Evolutionary conservation across 2,797 vertebrate species (phyloP).

Genomic region (Cryptoblepharus egeriae): DNA sequence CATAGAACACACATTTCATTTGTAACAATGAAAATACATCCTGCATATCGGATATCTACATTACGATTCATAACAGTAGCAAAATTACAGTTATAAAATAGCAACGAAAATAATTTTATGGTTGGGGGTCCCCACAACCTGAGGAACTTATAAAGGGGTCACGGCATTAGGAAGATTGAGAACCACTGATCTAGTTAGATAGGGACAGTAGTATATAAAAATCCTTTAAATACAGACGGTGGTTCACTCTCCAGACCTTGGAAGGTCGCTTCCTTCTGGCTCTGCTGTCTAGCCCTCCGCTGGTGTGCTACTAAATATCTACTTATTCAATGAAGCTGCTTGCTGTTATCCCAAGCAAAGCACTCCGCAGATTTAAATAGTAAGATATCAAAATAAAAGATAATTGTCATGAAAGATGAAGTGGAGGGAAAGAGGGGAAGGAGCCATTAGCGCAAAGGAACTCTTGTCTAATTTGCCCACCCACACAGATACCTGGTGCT

Average conservation of each 20-base stretch:
- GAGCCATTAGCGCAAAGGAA: slow-evolving; percentile 50
- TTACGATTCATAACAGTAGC: no score
- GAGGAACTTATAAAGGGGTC: no score
- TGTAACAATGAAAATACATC: no score
- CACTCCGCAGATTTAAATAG: slow-evolving; percentile 68
- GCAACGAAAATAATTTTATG: no score
- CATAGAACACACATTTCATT: no score
- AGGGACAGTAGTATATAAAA: no score
- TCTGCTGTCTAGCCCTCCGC: neutral
- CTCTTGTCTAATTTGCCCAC: slow-evolving; percentile 71
- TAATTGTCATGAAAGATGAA: slow-evolving; percentile 71
- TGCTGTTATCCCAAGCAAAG: neutral
- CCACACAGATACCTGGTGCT: slow-evolving; percentile 66
- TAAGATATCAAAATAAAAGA: slow-evolving; percentile 74
- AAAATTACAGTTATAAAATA: no score
- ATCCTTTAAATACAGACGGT: neutral
- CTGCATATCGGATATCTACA: no score
- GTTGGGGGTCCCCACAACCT: no score
- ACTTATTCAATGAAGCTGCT: slow-evolving; percentile 32
- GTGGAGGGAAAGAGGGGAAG: slow-evolving; percentile 18
- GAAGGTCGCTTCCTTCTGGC: neutral
- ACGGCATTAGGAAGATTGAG: no score
- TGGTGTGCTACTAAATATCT: accelerated
- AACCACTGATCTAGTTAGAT: no score
- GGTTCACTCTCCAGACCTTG: neutral